Percentiles rank a stretch among this genome's conserved stretches.
Evolutionary conservation across 2,888 invertebrate species (phyloP).

Genomic region (Coelogynopora nodosa): DNA sequence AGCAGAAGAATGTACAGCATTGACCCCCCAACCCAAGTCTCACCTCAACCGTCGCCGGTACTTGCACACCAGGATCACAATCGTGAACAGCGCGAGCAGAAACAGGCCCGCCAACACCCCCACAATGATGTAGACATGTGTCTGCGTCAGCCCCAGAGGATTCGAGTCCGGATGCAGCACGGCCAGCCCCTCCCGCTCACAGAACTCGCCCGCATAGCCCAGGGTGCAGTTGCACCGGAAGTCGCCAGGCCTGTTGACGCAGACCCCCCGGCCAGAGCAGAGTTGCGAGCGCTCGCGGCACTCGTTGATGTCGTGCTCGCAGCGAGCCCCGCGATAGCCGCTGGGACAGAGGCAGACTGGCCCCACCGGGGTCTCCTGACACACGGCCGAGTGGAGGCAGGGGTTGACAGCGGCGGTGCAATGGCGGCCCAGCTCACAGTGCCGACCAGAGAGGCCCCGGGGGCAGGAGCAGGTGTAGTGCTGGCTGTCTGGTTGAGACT

Average conservation of each 20-base stretch:
- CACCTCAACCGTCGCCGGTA: background rate
- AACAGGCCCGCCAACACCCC: constrained; percentile 26
- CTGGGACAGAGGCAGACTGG: constrained; percentile 14
- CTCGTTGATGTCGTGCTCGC: constrained; percentile 34
- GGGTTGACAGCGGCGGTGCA: background rate
- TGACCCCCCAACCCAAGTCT: too few relatives aligned
- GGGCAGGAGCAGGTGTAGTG: background rate
- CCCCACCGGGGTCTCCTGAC: background rate
- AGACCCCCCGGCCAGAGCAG: background rate
- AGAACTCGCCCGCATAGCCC: constrained; percentile 33
- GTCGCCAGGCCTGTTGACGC: background rate
- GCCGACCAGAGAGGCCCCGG: background rate
- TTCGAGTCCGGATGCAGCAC: constrained; percentile 34
- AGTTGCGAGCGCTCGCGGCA: background rate
- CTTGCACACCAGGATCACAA: constrained; percentile 9
- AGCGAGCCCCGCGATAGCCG: constrained; percentile 26
- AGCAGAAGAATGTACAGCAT: too few relatives aligned
- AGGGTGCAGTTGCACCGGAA: constrained; percentile 39
- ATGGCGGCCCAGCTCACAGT: background rate
- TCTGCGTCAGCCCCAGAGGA: constrained; percentile 32
- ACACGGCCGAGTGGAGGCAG: constrained; percentile 20
- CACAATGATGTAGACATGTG: constrained; percentile 30
- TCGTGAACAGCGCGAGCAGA: constrained; percentile 14
- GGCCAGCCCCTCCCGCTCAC: constrained; percentile 2
- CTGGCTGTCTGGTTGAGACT: background rate